Evolutionary conservation across 2,113 vertebrate species (phyloP).

Genomic region (Salvelinus namaycush): DNA sequence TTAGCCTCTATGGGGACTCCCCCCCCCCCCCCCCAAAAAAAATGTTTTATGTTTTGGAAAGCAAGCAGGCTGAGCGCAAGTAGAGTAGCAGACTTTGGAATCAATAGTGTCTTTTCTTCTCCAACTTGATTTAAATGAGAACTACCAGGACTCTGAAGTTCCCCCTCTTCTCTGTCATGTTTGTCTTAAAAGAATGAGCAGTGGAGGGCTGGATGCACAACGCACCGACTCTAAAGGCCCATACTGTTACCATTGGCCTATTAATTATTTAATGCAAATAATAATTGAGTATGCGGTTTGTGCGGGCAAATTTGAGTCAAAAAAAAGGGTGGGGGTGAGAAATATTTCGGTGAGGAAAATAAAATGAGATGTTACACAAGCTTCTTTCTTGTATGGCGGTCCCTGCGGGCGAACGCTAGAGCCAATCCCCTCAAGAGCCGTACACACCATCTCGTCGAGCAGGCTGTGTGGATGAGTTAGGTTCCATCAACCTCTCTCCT

Average conservation of each 20-base stretch:
- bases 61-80: slow-evolving; percentile 59
- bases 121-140: slow-evolving; percentile 76
- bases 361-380: slow-evolving; percentile 68
- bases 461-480: slow-evolving; percentile 50
- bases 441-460: slow-evolving; percentile 53
- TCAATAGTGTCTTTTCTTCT: slow-evolving; percentile 71
- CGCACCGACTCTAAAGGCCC: slow-evolving; percentile 70
- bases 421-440: slow-evolving; percentile 65
- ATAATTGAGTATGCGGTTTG: slow-evolving; percentile 74
- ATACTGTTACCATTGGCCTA: slow-evolving; percentile 70
- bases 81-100: slow-evolving; percentile 59
- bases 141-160: slow-evolving; percentile 72
- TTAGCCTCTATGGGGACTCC: slow-evolving; percentile 68
- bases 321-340: slow-evolving; percentile 66
- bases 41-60: slow-evolving; percentile 72
- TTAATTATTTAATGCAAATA: slow-evolving; percentile 79
- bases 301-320: slow-evolving; percentile 70
- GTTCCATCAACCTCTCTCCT: slow-evolving; percentile 44
- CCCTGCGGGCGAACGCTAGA: slow-evolving; percentile 63
- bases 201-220: slow-evolving; percentile 45
- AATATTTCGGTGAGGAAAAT: slow-evolving; percentile 68
- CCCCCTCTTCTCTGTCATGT: slow-evolving; percentile 59
- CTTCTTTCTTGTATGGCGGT: slow-evolving; percentile 31
- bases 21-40: slow-evolving; percentile 53
- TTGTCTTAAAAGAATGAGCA: slow-evolving; percentile 74